Conservation (phyloP, 2,888 invertebrate genomes). For the Lydus trimaculatus region DNA sequence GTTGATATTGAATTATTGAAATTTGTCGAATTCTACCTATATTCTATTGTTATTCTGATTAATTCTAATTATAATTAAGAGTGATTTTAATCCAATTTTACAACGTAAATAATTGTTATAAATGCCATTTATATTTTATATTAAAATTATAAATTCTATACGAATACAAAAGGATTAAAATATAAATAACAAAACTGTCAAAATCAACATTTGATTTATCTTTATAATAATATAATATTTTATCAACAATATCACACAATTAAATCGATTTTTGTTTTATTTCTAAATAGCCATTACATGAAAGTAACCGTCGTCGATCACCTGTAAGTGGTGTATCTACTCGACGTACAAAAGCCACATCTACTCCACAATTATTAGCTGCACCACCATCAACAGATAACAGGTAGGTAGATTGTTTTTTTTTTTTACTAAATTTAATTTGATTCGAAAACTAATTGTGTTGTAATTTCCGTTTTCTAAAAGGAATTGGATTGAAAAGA, state of each 20-base stretch:
- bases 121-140: not conserved
- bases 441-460: no score
- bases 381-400: constrained; percentile 27
- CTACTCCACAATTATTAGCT: constrained; percentile 58
- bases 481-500: constrained; percentile 1
- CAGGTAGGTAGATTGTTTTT: constrained; percentile 18
- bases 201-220: not conserved
- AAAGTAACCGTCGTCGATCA: constrained; percentile 53
- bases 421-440: not conserved
- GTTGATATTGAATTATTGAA: no score
- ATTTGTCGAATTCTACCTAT: no score
- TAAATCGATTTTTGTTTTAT: not conserved
- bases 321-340: constrained; percentile 48
- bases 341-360: constrained; percentile 51
- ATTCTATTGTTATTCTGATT: no score
- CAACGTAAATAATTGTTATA: not conserved
- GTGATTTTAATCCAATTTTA: not conserved
- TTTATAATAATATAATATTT: no score
- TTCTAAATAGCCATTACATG: constrained; percentile 54
- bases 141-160: not conserved
- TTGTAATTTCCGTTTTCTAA: constrained; percentile 26
- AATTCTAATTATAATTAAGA: not conserved
- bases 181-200: not conserved
- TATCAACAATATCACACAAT: not conserved
- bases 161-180: not conserved